Conservation (phyloP, 2,113 vertebrate species). For the Cyprinus carpio region DNA sequence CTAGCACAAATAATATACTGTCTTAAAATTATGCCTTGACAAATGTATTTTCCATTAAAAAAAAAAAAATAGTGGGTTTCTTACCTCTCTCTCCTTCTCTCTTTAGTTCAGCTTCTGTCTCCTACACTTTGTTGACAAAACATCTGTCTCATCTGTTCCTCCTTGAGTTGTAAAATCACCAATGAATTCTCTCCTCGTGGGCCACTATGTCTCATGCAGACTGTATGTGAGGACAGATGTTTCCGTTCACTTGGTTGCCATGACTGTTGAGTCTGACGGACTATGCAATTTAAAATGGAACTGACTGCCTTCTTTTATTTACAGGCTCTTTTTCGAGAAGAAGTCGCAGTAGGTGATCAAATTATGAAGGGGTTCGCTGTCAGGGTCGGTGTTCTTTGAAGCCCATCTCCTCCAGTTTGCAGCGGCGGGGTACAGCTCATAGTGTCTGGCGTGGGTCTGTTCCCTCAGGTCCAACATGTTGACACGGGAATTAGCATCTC, state of each 20-base stretch:
- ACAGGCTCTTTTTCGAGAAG: neutral
- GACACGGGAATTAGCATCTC: conserved; percentile 94
- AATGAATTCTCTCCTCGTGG: conserved; percentile 55
- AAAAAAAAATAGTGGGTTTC: neutral
- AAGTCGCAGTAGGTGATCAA: conserved; percentile 81
- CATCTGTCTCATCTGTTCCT: conserved; percentile 59
- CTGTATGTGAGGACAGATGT: conserved; percentile 21
- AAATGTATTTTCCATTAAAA: neutral
- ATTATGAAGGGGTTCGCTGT: conserved; percentile 90
- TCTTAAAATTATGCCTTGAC: neutral
- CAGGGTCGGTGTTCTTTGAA: conserved; percentile 91
- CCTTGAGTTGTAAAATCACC: conserved; percentile 52
- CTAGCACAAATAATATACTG: neutral
- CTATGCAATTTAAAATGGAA: neutral
- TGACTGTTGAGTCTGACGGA: neutral
- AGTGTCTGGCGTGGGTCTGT: conserved; percentile 93
- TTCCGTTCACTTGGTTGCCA: neutral
- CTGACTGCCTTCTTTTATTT: too few relatives aligned
- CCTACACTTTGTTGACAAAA: conserved; percentile 57
- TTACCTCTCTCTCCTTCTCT: conserved; percentile 58
- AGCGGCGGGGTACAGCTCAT: conserved; percentile 93
- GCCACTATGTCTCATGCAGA: conserved; percentile 58
- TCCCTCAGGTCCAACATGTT: conserved; percentile 97
- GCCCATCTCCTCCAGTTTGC: conserved; percentile 96
- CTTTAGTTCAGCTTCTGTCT: conserved; percentile 58